Base-by-base conservation (phyloP, 2,113 vertebrate genomes). In the Phalacrocorax pelagicus region DNA sequence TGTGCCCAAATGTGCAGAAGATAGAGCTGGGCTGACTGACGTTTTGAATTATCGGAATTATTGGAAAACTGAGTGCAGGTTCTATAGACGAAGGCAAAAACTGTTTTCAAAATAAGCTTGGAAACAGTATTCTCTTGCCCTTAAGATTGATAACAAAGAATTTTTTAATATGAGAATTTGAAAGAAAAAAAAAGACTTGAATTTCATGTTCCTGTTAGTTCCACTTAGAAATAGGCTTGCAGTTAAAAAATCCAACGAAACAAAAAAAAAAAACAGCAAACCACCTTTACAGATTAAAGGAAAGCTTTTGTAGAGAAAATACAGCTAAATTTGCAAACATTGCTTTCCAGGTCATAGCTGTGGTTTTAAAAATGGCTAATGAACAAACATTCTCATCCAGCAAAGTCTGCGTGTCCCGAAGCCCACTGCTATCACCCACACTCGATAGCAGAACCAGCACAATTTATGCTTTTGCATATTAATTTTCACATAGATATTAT, bases 371-470 rank as follows among this genome's bases (percentile, higher is more conserved):
- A 55, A 62, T 36, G 30, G 12, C 23, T 79, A 30, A 29, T n/a
- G 57, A 86, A 44, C 14, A 78, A 75, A 66, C 19, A 22, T 8
- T 71, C 9, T 69, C 10, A 55, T 65, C 12, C 42, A 63, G 29
- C 13, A 34, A 65, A 85, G 22, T 54, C 22, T 51, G 6, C 73
- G n/a, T 81, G 92, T 80, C 17, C 32, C 54, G 46, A 66, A 72
- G 9, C 24, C 30, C 44, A 29, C 62, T 75, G 40, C 32, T 57
- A 0, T 83, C 38, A 66, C 30, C 20, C 3, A 1, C 18, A 3
- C 12, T 74, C 0, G 0, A 1, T 44, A 57, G 21, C 66, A 71
- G 52, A 71, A 74, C 17, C 4, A 77, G 34, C 34, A 63, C 24
- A 78, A 17, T 69, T 58, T 38, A 12, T 63, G n/a, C 34, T 90